phyloP scores from a whole-genome alignment of 2,888 invertebrate species.

The Acanthosepion esculentum region DNA sequence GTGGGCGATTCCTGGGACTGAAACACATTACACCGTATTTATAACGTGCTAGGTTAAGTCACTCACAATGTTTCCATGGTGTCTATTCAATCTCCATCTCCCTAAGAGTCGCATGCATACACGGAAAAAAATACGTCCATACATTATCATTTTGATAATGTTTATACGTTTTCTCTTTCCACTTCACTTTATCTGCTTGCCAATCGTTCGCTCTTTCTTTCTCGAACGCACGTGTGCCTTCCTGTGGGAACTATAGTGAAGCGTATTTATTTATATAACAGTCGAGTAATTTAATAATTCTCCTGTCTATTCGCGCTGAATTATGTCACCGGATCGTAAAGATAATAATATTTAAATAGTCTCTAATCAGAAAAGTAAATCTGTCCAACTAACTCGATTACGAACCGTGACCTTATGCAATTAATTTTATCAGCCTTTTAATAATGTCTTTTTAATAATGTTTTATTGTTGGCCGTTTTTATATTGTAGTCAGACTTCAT shows the following conservation, averaged over 20 bases:
- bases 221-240: neutral
- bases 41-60: too few species aligned
- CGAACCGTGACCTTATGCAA: neutral
- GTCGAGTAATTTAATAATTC: neutral
- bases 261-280: neutral
- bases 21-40: too few species aligned
- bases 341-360: neutral
- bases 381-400: neutral
- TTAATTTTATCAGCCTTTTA: neutral
- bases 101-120: neutral
- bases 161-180: neutral
- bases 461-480: neutral
- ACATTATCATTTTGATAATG: neutral
- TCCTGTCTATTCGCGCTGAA: neutral
- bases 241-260: neutral
- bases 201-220: neutral
- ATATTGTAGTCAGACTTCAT: neutral
- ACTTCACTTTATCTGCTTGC: neutral
- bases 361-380: neutral
- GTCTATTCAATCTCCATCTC: neutral
- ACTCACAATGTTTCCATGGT: neutral
- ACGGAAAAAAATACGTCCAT: neutral
- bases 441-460: slow-evolving; percentile 5
- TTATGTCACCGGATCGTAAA: neutral
- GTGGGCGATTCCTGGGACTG: too few species aligned